A percentile compares a stretch with the other conserved stretches of the same genome.
phyloP scores from a whole-genome alignment of 2,113 vertebrate genomes.

The Amia ocellicauda region DNA sequence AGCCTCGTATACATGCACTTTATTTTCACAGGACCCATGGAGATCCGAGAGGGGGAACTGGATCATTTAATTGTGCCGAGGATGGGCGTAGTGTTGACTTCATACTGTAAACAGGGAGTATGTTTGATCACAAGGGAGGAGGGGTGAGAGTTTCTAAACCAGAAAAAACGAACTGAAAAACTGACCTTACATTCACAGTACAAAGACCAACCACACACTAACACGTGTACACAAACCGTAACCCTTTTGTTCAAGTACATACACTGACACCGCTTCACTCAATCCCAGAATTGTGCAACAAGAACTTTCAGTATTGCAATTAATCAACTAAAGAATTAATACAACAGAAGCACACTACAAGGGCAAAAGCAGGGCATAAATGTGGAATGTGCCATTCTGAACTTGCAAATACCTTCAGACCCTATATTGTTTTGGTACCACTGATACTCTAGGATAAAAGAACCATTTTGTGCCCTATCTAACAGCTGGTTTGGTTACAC shows the following conservation, averaged over 20 bases:
- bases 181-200: not conserved
- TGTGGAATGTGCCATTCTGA: too few species aligned
- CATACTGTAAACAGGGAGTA: not conserved
- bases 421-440: too few species aligned
- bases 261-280: not conserved
- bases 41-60: not conserved
- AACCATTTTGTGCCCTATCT: too few species aligned
- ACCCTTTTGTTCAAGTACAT: not conserved
- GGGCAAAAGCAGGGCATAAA: too few species aligned
- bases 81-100: not conserved
- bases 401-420: too few species aligned
- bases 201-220: not conserved
- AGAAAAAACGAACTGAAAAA: not conserved
- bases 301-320: too few species aligned
- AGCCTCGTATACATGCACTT: too few species aligned
- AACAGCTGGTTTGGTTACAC: too few species aligned
- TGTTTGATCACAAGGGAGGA: not conserved
- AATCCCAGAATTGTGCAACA: too few species aligned
- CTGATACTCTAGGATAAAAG: too few species aligned
- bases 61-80: not conserved
- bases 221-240: not conserved
- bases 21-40: not conserved
- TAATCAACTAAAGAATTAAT: too few species aligned
- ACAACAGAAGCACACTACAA: too few species aligned
- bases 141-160: not conserved